Evolutionary conservation across 2,113 vertebrate species (phyloP), one percentile per base, ranked within the genome.

Genomic region (Mus spicilegus): DNA sequence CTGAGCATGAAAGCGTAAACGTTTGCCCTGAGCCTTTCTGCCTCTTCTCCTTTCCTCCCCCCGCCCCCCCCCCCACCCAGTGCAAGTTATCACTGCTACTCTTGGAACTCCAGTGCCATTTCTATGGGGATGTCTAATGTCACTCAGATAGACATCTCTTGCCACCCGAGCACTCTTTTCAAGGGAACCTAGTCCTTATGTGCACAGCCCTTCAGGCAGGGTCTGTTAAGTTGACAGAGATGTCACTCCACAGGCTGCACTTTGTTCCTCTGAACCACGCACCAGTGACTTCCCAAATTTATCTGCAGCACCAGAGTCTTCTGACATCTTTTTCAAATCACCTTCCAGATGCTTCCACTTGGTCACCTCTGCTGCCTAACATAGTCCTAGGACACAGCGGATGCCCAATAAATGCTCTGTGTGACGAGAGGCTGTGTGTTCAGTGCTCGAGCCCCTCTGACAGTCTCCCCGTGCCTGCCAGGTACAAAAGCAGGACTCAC

Each of bases 401-500:
- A 61, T 12, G 28, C 76, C 88, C 80, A 90, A 13, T 69, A 36
- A 54, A 56, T 3, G 77, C 54, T 92, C 82, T 39, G 72, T 92
- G 76, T 65, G 30, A 49, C 0, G 80, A 78, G 93, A 63, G 61
- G 92, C 67, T 75, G 7, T 10, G 28, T 30, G 85, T 77, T 95
- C 58, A 39, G 92, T 49, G 95, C 91, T 42, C 42, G 42, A 42
- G 42, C 58, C 51, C 9, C 85, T 63, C 80, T 72, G 85, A 67
- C 36, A 82, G 93, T 49, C 87, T 91, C 76, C 28, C 30, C 88
- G 54, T 42, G 93, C 92, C 90, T 87, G 95, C 88, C 95, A 95
- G 95, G 88, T 95, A 91, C 49, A 86, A 93, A 96, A 91, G 89
- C 26, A 39, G 96, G 88, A 42, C 91, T 95, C 91, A 85, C 65